A percentile compares a stretch with the other conserved stretches of the same genome.
Evolutionary conservation across 2,797 vertebrate genomes (phyloP).

Genomic region (Botia kubotai): DNA sequence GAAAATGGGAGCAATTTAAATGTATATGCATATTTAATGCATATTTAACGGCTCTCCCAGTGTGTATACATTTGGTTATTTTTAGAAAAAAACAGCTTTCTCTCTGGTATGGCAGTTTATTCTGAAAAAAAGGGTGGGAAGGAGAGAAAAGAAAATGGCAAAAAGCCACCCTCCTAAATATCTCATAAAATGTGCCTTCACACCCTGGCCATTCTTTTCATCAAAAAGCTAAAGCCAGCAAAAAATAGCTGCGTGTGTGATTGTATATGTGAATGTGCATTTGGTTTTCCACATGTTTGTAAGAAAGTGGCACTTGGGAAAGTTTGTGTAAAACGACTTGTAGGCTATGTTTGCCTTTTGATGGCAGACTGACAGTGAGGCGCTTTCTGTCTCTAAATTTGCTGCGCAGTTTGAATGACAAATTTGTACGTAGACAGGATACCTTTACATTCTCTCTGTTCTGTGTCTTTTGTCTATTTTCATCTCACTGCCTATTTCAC

Average conservation of each 20-base stretch:
- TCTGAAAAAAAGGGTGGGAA: not conserved
- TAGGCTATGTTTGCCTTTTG: not conserved
- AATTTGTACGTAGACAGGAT: slow-evolving; percentile 21
- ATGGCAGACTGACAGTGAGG: not conserved
- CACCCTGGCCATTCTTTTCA: slow-evolving; percentile 16
- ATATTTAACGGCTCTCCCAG: slow-evolving; percentile 54
- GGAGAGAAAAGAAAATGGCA: slow-evolving; percentile 29
- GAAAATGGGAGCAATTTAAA: slow-evolving; percentile 60
- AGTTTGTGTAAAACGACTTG: not conserved
- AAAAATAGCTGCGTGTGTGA: slow-evolving; percentile 2
- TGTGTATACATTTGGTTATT: slow-evolving; percentile 61
- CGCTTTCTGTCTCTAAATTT: slow-evolving; percentile 5
- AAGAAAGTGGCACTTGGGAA: not conserved
- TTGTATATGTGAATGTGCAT: slow-evolving; percentile 4
- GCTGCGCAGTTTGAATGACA: slow-evolving; percentile 36
- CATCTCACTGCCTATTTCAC: slow-evolving; percentile 51
- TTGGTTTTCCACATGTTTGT: not conserved
- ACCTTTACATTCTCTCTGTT: slow-evolving; percentile 13
- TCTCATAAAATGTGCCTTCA: slow-evolving; percentile 38
- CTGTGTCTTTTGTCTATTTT: slow-evolving; percentile 46
- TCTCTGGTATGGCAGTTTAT: slow-evolving; percentile 50
- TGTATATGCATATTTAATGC: too few relatives aligned
- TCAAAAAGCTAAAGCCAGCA: slow-evolving; percentile 30
- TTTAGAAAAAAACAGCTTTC: slow-evolving; percentile 61
- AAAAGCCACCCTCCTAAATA: slow-evolving; percentile 37